Evolutionary conservation across 2,888 invertebrate genomes (phyloP), one percentile per base, ranked within the genome.

Genomic region (Spodoptera picta): DNA sequence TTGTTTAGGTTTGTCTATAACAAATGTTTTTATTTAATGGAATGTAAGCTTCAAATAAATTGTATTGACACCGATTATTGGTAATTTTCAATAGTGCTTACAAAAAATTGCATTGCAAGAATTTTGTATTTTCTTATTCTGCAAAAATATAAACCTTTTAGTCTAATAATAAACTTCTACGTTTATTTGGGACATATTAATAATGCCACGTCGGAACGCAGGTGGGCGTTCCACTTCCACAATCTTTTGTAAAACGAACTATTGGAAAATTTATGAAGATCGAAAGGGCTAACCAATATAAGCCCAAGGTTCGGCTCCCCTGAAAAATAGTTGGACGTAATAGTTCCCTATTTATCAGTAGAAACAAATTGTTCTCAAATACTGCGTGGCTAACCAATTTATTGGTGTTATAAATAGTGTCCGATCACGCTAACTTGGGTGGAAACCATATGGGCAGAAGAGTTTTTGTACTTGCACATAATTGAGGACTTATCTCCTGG

Each of bases 251-350:
- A 36, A 46, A 46, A 19, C 10, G 23, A 47, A 7, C 24, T n/a
- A 10, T 9, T 11, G 11, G 19, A 61, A 61, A 53, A 69, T 53
- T 7, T 42, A 69, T 69, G 44, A 41, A 50, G 49, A 61, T 24
- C 36, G 49, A 69, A 53, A 41, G 2, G 4, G 10, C 27, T 11
- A 50, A 54, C 50, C 45, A 19, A 41, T 46, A 61, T 69, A 50
- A 31, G 46, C 14, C 31, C 14, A 45, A 50, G 9, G 24, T 42
- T 12, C 9, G 44, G 43, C 5, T n/a, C 24, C 24, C 67, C 11
- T 4, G 58, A 67, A 67, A 50, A 14, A 31, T 42, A 3, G 48
- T 57, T 45, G 19, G 12, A 24, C 9, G 1, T 51, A 46, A 59
- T 59, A 51, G 46, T 36, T 19, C 5, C 9, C 31, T 24, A 67